Conservation (phyloP, 30 jellyfish, hydroid and myxozoan genomes). For the Mastigias papua region DNA sequence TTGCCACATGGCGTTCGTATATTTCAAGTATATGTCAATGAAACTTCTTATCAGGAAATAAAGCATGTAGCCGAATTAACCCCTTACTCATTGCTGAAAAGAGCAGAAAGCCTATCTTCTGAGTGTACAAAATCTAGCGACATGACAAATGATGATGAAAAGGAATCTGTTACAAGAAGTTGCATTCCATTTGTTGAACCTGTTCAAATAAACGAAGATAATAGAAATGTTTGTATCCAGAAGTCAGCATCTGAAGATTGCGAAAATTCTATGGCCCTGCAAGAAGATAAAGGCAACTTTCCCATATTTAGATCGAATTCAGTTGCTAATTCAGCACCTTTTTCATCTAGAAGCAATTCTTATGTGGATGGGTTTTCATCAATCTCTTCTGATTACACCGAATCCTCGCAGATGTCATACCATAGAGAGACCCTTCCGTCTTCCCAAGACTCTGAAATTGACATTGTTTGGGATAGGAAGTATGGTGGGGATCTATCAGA, state of each 20-base stretch:
- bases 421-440: neutral
- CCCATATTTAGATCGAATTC: neutral
- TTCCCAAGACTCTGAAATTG: constrained; percentile 34
- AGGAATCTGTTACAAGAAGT: neutral
- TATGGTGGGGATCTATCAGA: constrained; percentile 58
- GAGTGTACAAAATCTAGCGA: neutral
- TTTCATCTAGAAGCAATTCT: neutral
- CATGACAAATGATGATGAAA: neutral
- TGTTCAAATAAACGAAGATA: neutral
- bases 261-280: neutral
- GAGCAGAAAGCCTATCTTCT: neutral
- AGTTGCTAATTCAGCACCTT: neutral
- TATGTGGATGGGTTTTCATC: neutral
- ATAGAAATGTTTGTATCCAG: neutral
- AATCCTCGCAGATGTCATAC: neutral
- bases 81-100: constrained; percentile 50
- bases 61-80: constrained; percentile 29
- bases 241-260: neutral
- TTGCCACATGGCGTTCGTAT: constrained; percentile 87
- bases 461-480: constrained; percentile 38
- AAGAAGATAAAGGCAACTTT: neutral
- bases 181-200: neutral
- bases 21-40: constrained; percentile 57
- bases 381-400: neutral
- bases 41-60: constrained; percentile 34